Conservation (phyloP, 2,797 vertebrate genomes). For the Clarias platycephalus region DNA sequence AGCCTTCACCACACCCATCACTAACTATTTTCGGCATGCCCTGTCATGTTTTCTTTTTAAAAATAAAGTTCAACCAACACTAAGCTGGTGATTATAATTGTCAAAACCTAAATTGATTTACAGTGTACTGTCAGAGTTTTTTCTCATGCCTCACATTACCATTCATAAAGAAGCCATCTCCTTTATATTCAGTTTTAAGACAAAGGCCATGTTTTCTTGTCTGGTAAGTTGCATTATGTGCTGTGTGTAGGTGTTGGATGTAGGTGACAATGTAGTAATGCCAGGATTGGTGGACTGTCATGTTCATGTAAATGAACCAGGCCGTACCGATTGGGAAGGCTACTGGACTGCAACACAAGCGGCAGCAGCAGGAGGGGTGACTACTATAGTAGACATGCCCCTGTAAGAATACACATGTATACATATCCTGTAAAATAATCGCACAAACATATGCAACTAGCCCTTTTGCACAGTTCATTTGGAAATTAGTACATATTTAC, state of each 20-base stretch:
- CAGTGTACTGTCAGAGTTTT: neutral
- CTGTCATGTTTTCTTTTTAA: neutral
- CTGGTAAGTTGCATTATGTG: neutral
- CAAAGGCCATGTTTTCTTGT: neutral
- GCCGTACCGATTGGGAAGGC: conserved; percentile 78
- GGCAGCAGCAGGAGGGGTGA: conserved; percentile 82
- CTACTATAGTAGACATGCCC: conserved; percentile 84
- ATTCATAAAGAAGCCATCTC: neutral
- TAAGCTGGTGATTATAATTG: neutral
- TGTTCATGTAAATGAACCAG: conserved; percentile 82
- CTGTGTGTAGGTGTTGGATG: conserved; percentile 74
- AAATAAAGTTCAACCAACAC: neutral
- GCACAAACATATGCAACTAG: neutral
- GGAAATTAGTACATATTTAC: neutral
- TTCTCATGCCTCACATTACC: too few relatives aligned
- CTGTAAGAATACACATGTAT: conserved; percentile 65
- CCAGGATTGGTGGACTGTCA: conserved; percentile 81
- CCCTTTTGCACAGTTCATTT: neutral
- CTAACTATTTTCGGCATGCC: neutral
- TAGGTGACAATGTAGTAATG: conserved; percentile 79
- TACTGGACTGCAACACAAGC: conserved; percentile 79
- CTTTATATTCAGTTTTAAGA: neutral
- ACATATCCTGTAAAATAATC: neutral
- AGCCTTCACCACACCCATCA: neutral
- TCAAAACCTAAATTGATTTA: neutral